Base-by-base conservation (phyloP, 2,888 invertebrate genomes). In the Campoletis raptor region DNA sequence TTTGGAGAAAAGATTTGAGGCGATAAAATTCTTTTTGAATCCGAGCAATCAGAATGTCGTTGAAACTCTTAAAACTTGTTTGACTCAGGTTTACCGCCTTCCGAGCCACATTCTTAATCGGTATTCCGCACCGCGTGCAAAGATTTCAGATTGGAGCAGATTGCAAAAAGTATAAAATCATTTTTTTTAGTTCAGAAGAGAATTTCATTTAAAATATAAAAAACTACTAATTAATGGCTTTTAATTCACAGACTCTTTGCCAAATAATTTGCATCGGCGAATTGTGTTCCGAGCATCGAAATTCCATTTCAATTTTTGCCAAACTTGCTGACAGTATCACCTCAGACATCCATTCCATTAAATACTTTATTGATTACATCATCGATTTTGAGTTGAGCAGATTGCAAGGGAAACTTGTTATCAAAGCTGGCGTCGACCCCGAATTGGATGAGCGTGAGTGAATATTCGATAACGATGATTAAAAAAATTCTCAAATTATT, bases 341-440 rank as follows among this genome's bases (percentile, higher is more conserved):
- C 30, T 94, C 95, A 54, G 95, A 95, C 52, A 92, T 96, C 74
- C 95, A 95, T 82, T 93, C 96, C 92, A 95, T 97, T 91, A 96
- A 96, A 79, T 95, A 96, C 80, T 96, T 97, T 80, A 96, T 98
- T 93, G 96, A 96, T 88, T 95, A 96, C 90, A 96, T 97, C n/a
- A 95, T 97, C 85, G 97, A 97, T 92, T 96, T 97, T 92, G 96
- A 96, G 83, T 95, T 95, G 52, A 96, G 96, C 10, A 95, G 95
- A 88, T 94, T 94, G 9, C 95, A 96, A 89, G 96, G 96, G 52
- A 96, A 97, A 90, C 97, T 98, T 90, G 96, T 96, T 0, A 97
- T 98, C 0, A 97, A 97, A 90, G 94, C 96, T 37, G 97, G 97
- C 74, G 96, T 98, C 3, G 97, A 98, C 92, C 95, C 96, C 3